Evolutionary conservation across 1,140 invertebrate genomes (phyloP).

Genomic region (Octopus bimaculoides): DNA sequence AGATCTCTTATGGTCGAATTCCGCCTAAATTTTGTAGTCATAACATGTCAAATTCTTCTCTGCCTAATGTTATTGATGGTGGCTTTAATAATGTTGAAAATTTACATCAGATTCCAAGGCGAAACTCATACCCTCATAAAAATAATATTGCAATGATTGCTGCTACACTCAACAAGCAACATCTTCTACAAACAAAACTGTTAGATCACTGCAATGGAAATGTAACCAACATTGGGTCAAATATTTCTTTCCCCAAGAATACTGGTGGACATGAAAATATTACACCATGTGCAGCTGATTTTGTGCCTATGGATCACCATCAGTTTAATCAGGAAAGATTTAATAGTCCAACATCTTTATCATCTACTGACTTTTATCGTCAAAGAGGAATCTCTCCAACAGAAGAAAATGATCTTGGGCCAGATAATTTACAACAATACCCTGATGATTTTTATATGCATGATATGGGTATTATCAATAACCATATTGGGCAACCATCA

Average conservation of each 20-base stretch:
- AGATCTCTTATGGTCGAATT: constrained; percentile 5
- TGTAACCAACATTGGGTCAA: neutral
- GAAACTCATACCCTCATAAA: constrained; percentile 4
- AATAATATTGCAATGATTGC: neutral
- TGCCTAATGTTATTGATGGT: neutral
- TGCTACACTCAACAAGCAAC: neutral
- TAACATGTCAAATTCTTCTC: neutral
- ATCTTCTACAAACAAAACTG: neutral
- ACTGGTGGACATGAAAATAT: neutral
- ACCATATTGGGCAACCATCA: constrained; percentile 20
- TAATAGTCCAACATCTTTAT: neutral
- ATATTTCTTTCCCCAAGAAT: neutral
- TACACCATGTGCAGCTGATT: neutral
- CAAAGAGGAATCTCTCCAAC: neutral
- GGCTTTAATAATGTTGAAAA: constrained; percentile 8
- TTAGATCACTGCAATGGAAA: neutral
- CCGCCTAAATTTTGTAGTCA: constrained; percentile 2
- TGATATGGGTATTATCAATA: constrained; percentile 22
- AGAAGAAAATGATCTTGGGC: neutral
- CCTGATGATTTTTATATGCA: constrained; percentile 10
- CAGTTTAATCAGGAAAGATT: neutral
- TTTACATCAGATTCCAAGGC: neutral
- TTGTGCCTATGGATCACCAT: neutral
- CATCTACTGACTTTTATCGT: neutral
- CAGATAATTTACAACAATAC: constrained; percentile 1